phyloP scores from a whole-genome alignment of 2,113 vertebrate species.

The Notothenia coriiceps region DNA sequence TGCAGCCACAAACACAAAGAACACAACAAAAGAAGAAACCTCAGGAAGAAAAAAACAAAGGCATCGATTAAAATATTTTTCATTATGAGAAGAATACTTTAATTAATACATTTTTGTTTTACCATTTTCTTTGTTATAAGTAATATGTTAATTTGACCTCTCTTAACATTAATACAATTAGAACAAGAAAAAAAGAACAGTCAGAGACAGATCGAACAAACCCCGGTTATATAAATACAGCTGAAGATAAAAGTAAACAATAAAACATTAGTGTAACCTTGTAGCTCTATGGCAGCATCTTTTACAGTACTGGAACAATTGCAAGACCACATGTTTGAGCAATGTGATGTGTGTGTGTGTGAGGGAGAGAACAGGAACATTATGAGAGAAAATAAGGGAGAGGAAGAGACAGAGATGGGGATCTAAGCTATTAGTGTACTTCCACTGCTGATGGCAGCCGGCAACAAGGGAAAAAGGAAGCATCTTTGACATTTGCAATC shows the following conservation, averaged over 20 bases:
- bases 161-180: neutral
- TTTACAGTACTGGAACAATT: constrained; percentile 49
- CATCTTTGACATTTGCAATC: constrained; percentile 72
- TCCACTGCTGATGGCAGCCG: constrained; percentile 35
- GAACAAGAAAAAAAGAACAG: neutral
- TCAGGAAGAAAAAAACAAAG: neutral
- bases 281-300: constrained; percentile 47
- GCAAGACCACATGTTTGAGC: constrained; percentile 38
- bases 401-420: constrained; percentile 4
- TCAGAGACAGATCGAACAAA: constrained; percentile 2
- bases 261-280: constrained; percentile 19
- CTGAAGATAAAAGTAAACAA: constrained; percentile 41
- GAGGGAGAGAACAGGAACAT: neutral
- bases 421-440: constrained; percentile 25
- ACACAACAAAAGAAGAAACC: neutral
- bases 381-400: neutral
- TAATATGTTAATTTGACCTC: neutral
- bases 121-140: neutral
- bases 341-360: neutral
- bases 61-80: neutral
- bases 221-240: neutral
- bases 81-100: neutral
- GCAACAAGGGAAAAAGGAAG: constrained; percentile 63
- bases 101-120: neutral
- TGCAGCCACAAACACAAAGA: neutral